Conservation (phyloP, 1,140 invertebrate species). For the Aphidius ervi region DNA sequence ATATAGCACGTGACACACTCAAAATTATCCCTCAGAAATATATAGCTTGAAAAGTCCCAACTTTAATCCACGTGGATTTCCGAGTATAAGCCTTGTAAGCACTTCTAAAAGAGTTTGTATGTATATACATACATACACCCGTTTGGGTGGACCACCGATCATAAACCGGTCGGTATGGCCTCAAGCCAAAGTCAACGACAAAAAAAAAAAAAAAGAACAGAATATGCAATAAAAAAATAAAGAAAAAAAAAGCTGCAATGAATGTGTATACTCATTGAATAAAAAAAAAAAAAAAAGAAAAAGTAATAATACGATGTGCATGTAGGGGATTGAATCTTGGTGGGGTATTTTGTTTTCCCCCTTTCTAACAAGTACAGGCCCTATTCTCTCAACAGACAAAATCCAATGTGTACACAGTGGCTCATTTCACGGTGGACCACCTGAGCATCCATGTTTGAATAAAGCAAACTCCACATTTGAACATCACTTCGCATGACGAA, state of each 20-base stretch:
- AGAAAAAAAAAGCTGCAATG: background rate
- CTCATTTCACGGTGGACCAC: constrained; percentile 40
- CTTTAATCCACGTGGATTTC: constrained; percentile 27
- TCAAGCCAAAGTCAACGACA: constrained; percentile 7
- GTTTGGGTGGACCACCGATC: constrained; percentile 20
- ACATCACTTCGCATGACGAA: constrained; percentile 22
- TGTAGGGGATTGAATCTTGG: background rate
- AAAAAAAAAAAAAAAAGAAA: constrained; percentile 14
- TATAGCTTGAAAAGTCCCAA: background rate
- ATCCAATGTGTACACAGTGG: constrained; percentile 39
- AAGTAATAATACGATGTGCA: constrained; percentile 2
- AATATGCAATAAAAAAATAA: background rate
- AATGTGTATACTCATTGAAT: background rate
- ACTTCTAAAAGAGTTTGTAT: constrained; percentile 27
- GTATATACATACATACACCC: constrained; percentile 16
- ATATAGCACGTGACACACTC: constrained; percentile 3
- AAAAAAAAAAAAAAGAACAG: background rate
- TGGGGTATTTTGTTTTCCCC: background rate
- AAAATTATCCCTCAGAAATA: constrained; percentile 1
- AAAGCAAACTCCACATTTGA: constrained; percentile 27
- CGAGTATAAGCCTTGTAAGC: constrained; percentile 28
- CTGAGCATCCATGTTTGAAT: constrained; percentile 41
- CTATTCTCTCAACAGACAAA: constrained; percentile 31
- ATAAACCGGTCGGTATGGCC: constrained; percentile 19
- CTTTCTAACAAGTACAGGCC: constrained; percentile 17